phyloP scores from a whole-genome alignment of 2,888 invertebrate genomes.

The Lomographa bimaculata region DNA sequence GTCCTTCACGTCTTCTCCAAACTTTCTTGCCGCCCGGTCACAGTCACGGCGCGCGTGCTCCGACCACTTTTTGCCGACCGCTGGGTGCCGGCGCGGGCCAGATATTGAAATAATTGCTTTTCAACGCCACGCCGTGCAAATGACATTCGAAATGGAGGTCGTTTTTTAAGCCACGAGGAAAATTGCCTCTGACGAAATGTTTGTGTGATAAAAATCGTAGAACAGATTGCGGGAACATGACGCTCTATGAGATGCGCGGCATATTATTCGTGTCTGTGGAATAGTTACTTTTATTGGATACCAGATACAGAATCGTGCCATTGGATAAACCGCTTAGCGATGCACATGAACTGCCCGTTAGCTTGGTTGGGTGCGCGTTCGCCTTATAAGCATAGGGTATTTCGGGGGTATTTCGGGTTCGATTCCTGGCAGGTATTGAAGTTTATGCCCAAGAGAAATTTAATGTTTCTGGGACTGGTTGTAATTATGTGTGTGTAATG shows the following conservation, averaged over 20 bases:
- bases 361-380: too few relatives aligned
- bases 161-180: constrained; percentile 72
- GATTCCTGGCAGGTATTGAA: too few relatives aligned
- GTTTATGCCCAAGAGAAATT: too few relatives aligned
- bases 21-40: constrained; percentile 60
- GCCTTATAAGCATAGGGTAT: too few relatives aligned
- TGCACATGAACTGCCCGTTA: too few relatives aligned
- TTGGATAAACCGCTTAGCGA: too few relatives aligned
- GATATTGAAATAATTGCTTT: constrained; percentile 83
- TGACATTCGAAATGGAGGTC: constrained; percentile 83
- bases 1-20: constrained; percentile 67
- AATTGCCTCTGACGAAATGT: constrained; percentile 75
- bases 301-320: too few relatives aligned
- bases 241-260: constrained; percentile 19
- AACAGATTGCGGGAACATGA: constrained; percentile 24
- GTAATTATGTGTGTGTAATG: too few relatives aligned
- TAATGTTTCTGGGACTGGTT: too few relatives aligned
- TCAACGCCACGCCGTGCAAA: constrained; percentile 81
- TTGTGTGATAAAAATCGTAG: constrained; percentile 51
- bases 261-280: too few relatives aligned
- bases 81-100: constrained; percentile 68
- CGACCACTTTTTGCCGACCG: constrained; percentile 64
- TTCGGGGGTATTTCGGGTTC: too few relatives aligned
- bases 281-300: too few relatives aligned
- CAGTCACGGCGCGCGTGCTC: constrained; percentile 76